A percentile compares a stretch with the other conserved stretches of the same genome.
phyloP scores from a whole-genome alignment of 2,797 vertebrate species.

The Myripristis jacobus region DNA sequence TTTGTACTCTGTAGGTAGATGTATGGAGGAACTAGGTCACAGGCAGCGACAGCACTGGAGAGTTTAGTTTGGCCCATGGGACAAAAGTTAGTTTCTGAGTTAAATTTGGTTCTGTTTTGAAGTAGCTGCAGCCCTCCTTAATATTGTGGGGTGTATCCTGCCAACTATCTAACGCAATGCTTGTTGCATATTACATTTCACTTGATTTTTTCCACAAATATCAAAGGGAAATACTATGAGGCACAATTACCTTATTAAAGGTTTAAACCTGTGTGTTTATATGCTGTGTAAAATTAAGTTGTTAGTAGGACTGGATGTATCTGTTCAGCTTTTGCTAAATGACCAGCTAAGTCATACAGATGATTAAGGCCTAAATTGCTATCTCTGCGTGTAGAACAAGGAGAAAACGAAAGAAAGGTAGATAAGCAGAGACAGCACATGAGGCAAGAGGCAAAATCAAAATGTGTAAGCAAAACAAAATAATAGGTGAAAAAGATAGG shows the following conservation, averaged over 20 bases:
- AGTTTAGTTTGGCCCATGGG: constrained; percentile 35
- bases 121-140: background rate
- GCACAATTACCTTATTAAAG: background rate
- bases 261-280: background rate
- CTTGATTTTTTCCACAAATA: background rate
- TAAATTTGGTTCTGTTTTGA: constrained; percentile 14
- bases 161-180: background rate
- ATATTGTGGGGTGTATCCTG: no score
- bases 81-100: constrained; percentile 36
- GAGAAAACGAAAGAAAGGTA: no score
- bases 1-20: constrained; percentile 46
- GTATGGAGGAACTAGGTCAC: constrained; percentile 52
- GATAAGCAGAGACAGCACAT: no score
- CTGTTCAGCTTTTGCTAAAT: background rate
- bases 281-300: background rate
- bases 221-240: background rate
- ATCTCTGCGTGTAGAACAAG: no score
- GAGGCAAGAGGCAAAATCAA: no score
- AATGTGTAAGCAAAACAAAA: no score
- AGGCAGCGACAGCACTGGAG: constrained; percentile 16
- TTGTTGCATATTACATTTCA: background rate
- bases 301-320: background rate
- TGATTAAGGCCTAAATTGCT: no score
- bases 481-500: no score
- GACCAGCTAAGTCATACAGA: no score